Evolutionary conservation across 2,888 invertebrate genomes (phyloP).

Genomic region (Sarcophaga carnaria): DNA sequence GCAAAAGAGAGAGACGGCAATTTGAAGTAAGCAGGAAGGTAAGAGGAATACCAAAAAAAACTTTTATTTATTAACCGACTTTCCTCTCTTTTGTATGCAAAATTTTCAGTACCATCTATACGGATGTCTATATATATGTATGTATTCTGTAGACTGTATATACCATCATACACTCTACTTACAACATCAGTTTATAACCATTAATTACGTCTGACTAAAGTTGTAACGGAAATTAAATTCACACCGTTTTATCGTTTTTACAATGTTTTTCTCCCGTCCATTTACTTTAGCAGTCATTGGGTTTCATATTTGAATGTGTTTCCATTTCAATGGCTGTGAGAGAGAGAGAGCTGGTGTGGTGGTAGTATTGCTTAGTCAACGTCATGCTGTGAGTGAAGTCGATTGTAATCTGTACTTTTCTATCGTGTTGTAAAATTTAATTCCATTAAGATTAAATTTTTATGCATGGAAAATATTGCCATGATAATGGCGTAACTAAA

Average conservation of each 20-base stretch:
- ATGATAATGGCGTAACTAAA: conserved; percentile 15
- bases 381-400: neutral
- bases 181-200: conserved; percentile 23
- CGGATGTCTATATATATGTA: neutral
- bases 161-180: no score
- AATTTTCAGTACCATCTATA: neutral
- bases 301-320: neutral
- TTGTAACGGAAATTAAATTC: conserved; percentile 58
- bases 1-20: no score
- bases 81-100: neutral
- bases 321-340: neutral
- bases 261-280: neutral
- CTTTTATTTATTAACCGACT: neutral
- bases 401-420: conserved; percentile 44
- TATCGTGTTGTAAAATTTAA: conserved; percentile 49
- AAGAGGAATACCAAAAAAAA: neutral
- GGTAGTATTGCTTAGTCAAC: neutral
- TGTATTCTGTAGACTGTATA: neutral
- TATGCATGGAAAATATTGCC: conserved; percentile 26
- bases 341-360: neutral
- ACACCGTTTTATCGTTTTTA: conserved; percentile 26
- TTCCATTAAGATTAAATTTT: conserved; percentile 63
- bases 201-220: conserved; percentile 45
- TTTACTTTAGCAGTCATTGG: neutral
- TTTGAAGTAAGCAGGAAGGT: neutral